Conservation (phyloP, 53 echinoderm and acorn worm genomes). For the Paracentrotus lividus region DNA sequence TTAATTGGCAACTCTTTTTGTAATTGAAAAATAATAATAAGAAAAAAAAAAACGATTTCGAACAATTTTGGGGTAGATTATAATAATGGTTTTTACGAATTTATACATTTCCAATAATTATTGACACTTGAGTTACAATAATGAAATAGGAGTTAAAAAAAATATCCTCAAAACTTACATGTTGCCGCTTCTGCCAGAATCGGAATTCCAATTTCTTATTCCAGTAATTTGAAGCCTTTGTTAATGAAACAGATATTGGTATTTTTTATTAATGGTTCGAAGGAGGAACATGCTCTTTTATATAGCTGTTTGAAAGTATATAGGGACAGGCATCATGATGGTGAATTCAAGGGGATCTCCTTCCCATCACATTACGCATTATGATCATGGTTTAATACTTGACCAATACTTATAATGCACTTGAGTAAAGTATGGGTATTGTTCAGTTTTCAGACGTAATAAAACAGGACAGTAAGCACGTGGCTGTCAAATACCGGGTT, state of each 20-base stretch:
- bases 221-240: constrained; percentile 30
- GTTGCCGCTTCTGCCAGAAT: not conserved
- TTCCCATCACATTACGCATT: not conserved
- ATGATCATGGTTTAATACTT: not conserved
- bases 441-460: not conserved
- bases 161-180: constrained; percentile 4
- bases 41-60: not conserved
- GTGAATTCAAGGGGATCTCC: too few relatives aligned
- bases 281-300: constrained; percentile 5
- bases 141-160: too few relatives aligned
- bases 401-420: not conserved
- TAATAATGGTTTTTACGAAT: too few relatives aligned
- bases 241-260: not conserved
- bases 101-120: too few relatives aligned
- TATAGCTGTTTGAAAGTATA: too few relatives aligned
- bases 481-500: not conserved
- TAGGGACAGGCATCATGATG: too few relatives aligned
- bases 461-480: not conserved
- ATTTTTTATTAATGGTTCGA: not conserved
- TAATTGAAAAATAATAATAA: not conserved
- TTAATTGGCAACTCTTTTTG: not conserved
- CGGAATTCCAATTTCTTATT: not conserved
- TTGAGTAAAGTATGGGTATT: not conserved
- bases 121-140: too few relatives aligned
- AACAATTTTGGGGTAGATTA: too few relatives aligned